phyloP scores from a whole-genome alignment of 2,113 vertebrate genomes.

The Nanorana parkeri region DNA sequence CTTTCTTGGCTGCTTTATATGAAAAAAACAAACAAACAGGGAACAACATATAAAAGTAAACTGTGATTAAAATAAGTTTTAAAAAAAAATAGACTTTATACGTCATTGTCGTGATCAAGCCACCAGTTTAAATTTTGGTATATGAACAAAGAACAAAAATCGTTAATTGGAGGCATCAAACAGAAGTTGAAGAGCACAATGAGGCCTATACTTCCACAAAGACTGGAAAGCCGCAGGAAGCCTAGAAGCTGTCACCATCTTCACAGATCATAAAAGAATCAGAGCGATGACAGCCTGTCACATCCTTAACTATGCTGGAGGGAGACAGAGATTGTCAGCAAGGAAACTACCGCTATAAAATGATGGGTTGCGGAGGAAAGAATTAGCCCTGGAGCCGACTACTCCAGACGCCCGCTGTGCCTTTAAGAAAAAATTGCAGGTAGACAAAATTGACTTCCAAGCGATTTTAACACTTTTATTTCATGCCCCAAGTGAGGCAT shows the following conservation, averaged over 20 bases:
- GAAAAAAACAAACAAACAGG: neutral
- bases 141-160: neutral
- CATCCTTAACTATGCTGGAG: slow-evolving; percentile 19
- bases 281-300: slow-evolving; percentile 40
- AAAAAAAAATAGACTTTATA: neutral
- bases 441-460: slow-evolving; percentile 26
- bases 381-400: slow-evolving; percentile 28
- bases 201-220: slow-evolving; percentile 16
- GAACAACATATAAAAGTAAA: neutral
- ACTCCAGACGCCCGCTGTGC: slow-evolving; percentile 29
- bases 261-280: slow-evolving; percentile 15
- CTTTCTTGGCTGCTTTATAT: neutral
- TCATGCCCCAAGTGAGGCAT: slow-evolving; percentile 2
- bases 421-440: slow-evolving; percentile 20
- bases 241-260: slow-evolving; percentile 3
- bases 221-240: neutral
- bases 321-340: slow-evolving; percentile 27
- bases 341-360: slow-evolving; percentile 11
- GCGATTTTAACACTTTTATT: slow-evolving; percentile 28
- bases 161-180: slow-evolving; percentile 2
- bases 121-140: neutral
- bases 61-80: neutral
- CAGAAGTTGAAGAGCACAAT: neutral
- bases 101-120: neutral
- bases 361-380: slow-evolving; percentile 4